Conservation (phyloP, 1,140 invertebrate genomes). For the Temnothorax longispinosus region DNA sequence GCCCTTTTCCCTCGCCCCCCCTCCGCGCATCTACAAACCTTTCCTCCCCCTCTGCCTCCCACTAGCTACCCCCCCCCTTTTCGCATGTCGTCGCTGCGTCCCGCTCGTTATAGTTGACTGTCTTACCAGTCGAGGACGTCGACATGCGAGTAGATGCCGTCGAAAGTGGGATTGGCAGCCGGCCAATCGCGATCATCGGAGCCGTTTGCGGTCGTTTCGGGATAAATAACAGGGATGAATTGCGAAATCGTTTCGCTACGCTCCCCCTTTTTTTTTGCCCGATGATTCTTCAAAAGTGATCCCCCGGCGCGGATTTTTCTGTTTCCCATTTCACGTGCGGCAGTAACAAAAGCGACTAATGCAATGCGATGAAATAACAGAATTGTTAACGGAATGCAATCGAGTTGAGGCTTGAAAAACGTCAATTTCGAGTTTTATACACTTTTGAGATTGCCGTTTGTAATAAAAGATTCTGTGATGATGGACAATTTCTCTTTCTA, state of each 20-base stretch:
- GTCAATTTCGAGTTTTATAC: slow-evolving; percentile 41
- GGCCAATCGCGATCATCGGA: slow-evolving; percentile 51
- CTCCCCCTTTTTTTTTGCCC: not conserved
- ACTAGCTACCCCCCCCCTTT: not conserved
- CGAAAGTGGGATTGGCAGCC: slow-evolving; percentile 54
- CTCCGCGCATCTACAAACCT: slow-evolving; percentile 17
- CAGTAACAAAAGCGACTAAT: slow-evolving; percentile 7
- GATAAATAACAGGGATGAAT: slow-evolving; percentile 58
- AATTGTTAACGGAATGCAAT: slow-evolving; percentile 18
- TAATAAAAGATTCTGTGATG: slow-evolving; percentile 26
- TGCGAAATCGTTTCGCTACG: slow-evolving; percentile 13
- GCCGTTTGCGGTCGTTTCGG: slow-evolving; percentile 34
- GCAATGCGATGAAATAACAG: slow-evolving; percentile 43
- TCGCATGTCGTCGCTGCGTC: slow-evolving; percentile 57
- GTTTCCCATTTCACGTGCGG: not conserved
- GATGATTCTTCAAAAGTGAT: slow-evolving; percentile 53
- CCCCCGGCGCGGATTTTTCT: slow-evolving; percentile 14
- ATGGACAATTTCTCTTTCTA: not conserved
- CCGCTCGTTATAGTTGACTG: slow-evolving; percentile 49
- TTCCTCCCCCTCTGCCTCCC: not conserved
- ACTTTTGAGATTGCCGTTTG: slow-evolving; percentile 30
- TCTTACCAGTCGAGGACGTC: slow-evolving; percentile 40
- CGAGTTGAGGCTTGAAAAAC: slow-evolving; percentile 32
- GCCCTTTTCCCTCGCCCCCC: slow-evolving; percentile 30
- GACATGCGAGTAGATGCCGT: slow-evolving; percentile 32